A percentile compares a stretch with the other conserved stretches of the same genome.
Evolutionary conservation across 2,113 vertebrate species (phyloP).

Genomic region (Polypterus bichir): DNA sequence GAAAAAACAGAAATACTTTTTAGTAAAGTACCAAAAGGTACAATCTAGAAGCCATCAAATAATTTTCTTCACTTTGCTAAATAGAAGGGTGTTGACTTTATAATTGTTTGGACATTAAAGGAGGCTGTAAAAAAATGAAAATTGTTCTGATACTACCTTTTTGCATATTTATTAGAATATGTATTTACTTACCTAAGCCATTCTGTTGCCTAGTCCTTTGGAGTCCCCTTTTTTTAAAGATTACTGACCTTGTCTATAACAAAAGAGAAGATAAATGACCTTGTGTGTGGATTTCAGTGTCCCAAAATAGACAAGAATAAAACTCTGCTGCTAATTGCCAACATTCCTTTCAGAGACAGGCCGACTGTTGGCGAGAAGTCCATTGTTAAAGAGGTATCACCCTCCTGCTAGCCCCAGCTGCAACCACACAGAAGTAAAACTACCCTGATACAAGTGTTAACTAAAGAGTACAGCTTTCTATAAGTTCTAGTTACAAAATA

Average conservation of each 20-base stretch:
- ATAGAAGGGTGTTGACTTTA: too few species aligned
- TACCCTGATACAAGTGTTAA: too few species aligned
- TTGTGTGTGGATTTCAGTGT: slow-evolving; percentile 42
- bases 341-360: slow-evolving; percentile 38
- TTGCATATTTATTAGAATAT: not conserved
- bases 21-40: too few species aligned
- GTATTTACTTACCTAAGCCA: not conserved
- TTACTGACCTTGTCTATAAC: slow-evolving; percentile 49
- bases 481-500: too few species aligned
- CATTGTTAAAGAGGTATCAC: slow-evolving; percentile 28
- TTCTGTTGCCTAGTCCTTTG: slow-evolving; percentile 6
- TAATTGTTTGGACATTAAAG: not conserved
- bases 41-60: too few species aligned
- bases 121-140: not conserved
- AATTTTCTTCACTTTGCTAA: too few species aligned
- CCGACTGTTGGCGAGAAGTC: slow-evolving; percentile 24
- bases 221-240: slow-evolving; percentile 13
- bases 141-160: not conserved
- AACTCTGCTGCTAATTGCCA: slow-evolving; percentile 38
- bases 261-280: slow-evolving; percentile 43
- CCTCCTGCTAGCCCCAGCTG: slow-evolving; percentile 2
- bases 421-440: too few species aligned
- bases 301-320: slow-evolving; percentile 56
- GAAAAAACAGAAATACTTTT: too few species aligned
- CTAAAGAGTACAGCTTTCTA: too few species aligned